These are phyloP conservation scores for Bolinopsis microptera DNA, from an alignment of 37 sponge, comb jelly and placozoan genomes.

Conservation along the genomic window DNA sequence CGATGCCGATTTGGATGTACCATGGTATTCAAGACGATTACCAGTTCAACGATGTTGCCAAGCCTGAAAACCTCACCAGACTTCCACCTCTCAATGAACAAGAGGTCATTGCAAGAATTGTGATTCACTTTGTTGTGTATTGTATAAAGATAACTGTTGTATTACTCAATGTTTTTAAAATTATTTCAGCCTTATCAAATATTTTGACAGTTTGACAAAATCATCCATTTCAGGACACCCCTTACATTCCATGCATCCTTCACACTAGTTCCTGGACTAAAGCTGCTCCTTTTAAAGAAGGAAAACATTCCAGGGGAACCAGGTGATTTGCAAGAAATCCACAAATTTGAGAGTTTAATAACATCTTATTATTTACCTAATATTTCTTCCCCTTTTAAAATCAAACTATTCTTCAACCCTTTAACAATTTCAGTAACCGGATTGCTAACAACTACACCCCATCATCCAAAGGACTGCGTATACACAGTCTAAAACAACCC, in stretches of 20 bases:
- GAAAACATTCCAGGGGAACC: constrained; percentile 36
- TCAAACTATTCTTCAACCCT: no score
- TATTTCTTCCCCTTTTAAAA: no score
- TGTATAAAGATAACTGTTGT: no score
- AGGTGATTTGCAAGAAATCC: background rate
- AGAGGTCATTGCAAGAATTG: background rate
- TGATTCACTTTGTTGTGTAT: no score
- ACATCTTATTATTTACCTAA: background rate
- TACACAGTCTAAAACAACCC: constrained; percentile 19
- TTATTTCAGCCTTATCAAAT: no score
- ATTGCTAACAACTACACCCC: constrained; percentile 52
- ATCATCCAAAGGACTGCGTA: constrained; percentile 20
- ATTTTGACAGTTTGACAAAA: no score
- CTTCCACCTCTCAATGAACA: constrained; percentile 37
- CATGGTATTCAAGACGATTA: constrained; percentile 27
- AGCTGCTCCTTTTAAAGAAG: constrained; percentile 36
- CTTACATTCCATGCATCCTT: background rate
- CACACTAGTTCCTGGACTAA: constrained; percentile 49
- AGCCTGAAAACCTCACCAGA: constrained; percentile 18
- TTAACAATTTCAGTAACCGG: constrained; percentile 22
- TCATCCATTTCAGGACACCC: background rate
- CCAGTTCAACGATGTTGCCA: constrained; percentile 27
- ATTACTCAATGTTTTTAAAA: no score
- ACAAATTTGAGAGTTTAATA: background rate
- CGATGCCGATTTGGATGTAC: constrained; percentile 32